These are phyloP conservation scores for Cataglyphis hispanica DNA, from an alignment of 1,140 invertebrate species.

Conservation along the genomic window DNA sequence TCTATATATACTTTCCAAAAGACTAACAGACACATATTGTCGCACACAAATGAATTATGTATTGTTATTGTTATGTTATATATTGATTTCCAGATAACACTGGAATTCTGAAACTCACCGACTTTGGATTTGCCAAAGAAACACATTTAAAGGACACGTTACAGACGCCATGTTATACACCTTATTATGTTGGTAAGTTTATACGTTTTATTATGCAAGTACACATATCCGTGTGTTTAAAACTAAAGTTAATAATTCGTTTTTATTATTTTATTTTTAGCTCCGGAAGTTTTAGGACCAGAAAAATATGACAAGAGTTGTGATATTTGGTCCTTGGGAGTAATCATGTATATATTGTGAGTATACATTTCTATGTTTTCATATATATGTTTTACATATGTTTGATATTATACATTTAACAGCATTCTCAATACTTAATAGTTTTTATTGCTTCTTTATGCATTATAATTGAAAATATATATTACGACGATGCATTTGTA, in stretches of 20 bases:
- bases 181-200: constrained; percentile 97
- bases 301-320: constrained; percentile 99
- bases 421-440: not conserved
- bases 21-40: not conserved
- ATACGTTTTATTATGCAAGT: not conserved
- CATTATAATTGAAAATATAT: not conserved
- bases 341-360: constrained; percentile 99
- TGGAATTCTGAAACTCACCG: constrained; percentile 97
- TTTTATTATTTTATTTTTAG: constrained; percentile 85
- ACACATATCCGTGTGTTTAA: not conserved
- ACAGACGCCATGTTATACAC: constrained; percentile 99
- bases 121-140: constrained; percentile 99
- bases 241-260: constrained; percentile 1
- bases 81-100: constrained; percentile 86
- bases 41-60: constrained; percentile 6
- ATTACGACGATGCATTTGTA: not conserved
- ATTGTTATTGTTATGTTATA: not conserved
- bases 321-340: constrained; percentile 99
- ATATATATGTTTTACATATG: not conserved
- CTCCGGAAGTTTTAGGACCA: constrained; percentile 98
- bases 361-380: constrained; percentile 80
- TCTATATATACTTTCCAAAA: constrained; percentile 19
- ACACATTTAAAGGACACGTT: constrained; percentile 94
- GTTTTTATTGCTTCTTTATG: not conserved
- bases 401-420: not conserved